Evolutionary conservation across 2,797 vertebrate genomes (phyloP).

Genomic region (Phaenicophaeus curvirostris): DNA sequence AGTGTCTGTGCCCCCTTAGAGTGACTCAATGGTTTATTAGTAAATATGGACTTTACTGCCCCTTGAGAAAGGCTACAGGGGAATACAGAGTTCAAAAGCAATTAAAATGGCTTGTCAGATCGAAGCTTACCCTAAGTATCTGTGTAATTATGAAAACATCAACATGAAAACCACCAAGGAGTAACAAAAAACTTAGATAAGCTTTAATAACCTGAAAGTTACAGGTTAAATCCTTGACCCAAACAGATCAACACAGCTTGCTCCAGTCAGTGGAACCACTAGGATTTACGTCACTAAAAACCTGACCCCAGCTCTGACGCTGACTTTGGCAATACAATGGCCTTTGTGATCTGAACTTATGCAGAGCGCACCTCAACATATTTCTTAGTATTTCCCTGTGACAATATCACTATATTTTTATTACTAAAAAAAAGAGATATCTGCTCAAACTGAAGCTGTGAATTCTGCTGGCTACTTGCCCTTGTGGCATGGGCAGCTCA

Average conservation of each 20-base stretch:
- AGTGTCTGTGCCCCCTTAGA: neutral
- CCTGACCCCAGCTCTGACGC: neutral
- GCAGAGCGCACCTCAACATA: neutral
- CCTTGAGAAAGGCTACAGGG: neutral
- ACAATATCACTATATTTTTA: neutral
- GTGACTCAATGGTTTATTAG: neutral
- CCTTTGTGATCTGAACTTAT: accelerated
- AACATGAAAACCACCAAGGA: neutral
- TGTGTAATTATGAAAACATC: neutral
- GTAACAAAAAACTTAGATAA: neutral
- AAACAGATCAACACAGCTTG: neutral
- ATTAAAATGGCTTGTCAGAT: neutral
- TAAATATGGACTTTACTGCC: neutral
- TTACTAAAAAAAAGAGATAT: neutral
- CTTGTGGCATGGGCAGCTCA: neutral
- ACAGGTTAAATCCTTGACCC: neutral
- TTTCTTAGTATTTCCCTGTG: neutral
- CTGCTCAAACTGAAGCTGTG: neutral
- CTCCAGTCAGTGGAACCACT: neutral
- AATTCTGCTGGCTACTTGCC: neutral
- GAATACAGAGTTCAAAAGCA: neutral
- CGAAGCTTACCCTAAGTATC: neutral
- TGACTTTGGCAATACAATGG: neutral
- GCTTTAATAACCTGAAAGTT: neutral
- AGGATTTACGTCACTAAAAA: neutral